Conservation (phyloP, 2,797 vertebrate genomes). For the Coregonus sp. region DNA sequence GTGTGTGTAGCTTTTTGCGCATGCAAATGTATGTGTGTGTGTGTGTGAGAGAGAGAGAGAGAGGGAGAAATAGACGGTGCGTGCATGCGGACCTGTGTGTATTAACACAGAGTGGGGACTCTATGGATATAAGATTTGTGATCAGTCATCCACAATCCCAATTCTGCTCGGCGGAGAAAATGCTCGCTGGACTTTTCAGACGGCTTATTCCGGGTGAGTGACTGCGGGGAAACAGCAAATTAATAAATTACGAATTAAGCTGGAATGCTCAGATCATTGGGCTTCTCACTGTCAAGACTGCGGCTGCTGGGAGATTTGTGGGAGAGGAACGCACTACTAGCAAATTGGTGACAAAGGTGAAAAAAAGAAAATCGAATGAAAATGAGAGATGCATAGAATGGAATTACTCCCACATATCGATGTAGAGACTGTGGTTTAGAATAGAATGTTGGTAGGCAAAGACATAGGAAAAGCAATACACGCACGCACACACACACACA, state of each 20-base stretch:
- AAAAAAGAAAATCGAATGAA: conserved; percentile 39
- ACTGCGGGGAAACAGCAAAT: conserved; percentile 76
- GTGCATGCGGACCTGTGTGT: background rate
- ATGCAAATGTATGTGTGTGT: conserved; percentile 15
- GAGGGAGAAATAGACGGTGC: background rate
- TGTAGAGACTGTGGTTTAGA: background rate
- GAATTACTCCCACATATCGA: conserved; percentile 14
- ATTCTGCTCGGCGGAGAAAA: conserved; percentile 72
- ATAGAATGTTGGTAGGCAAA: no score
- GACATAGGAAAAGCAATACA: no score
- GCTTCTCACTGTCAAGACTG: conserved; percentile 46
- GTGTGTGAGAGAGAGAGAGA: conserved; percentile 12
- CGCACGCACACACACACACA: no score
- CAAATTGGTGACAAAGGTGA: conserved; percentile 54
- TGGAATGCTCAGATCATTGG: conserved; percentile 69
- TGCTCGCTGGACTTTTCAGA: conserved; percentile 74
- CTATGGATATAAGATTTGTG: conserved; percentile 67
- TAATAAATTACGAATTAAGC: conserved; percentile 72
- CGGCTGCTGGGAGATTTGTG: conserved; percentile 22
- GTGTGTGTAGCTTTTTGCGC: background rate
- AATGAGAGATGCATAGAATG: conserved; percentile 9
- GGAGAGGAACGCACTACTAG: conserved; percentile 26
- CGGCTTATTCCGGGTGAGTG: conserved; percentile 78
- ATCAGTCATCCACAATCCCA: conserved; percentile 77
- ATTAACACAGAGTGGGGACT: conserved; percentile 54